Evolutionary conservation across 1,140 invertebrate genomes (phyloP), one percentile per base, ranked within the genome.

Genomic region (Tenebrio molitor): DNA sequence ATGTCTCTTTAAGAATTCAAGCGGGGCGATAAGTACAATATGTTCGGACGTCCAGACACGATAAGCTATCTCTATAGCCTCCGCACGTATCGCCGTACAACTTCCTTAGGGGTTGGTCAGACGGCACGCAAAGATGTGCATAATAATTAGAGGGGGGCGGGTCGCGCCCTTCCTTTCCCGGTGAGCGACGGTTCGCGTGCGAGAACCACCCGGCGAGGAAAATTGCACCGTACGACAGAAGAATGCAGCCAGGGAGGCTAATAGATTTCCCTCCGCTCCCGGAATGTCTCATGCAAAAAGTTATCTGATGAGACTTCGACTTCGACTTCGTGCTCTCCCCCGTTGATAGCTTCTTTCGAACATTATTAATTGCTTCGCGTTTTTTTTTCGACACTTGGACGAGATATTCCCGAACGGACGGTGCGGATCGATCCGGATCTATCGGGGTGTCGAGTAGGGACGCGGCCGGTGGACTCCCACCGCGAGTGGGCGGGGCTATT

Each of bases 111-210:
- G 73, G 73, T 69, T 53, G 39, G 70, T 58, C 67, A 74, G 73
- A 71, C 74, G 66, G 62, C 79, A 80, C 79, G 79, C 79, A 76
- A 80, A 79, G 79, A 80, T 80, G 79, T 79, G 79, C 79, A 80
- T 79, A 80, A 78, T 75, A 80, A 80, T 80, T 74, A 76, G 71
- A 41, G 53, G n/a, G 42, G 50, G 46, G 69, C 63, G 62, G 46
- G 50, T 44, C 25, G 25, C 19, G 36, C 39, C 67, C 67, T 7
- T 6, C 10, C 67, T 50, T 7, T 6, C 10, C 16, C 46, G 25
- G 10, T 53, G 62, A 73, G 10, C 66, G 53, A 53, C 42, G 34
- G 58, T 39, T 74, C 41, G 72, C 72, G 72, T 74, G 72, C 44
- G 23, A 42, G 44, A 66, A 64, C 34, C 15, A 10, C 5, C 2